phyloP scores from a whole-genome alignment of 2,888 invertebrate genomes.

The Drosophila algonquin region DNA sequence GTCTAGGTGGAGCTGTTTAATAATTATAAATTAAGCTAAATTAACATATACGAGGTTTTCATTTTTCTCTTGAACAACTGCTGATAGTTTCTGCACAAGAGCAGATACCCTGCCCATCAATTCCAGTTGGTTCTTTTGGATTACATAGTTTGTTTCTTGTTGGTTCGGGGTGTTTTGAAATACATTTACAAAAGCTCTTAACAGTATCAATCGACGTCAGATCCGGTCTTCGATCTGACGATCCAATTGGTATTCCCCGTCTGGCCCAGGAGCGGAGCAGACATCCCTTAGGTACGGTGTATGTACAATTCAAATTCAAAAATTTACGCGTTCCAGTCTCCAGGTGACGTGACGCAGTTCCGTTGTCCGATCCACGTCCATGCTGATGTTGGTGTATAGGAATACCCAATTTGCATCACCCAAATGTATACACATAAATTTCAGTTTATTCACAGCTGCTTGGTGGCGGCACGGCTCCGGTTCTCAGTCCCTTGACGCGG shows the following conservation, averaged over 20 bases:
- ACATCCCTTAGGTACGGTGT: slow-evolving; percentile 36
- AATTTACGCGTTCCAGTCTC: slow-evolving; percentile 24
- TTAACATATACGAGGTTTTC: slow-evolving; percentile 71
- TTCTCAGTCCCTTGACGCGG: slow-evolving; percentile 57
- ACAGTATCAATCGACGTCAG: slow-evolving; percentile 5
- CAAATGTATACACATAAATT: slow-evolving; percentile 34
- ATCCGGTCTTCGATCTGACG: slow-evolving; percentile 18
- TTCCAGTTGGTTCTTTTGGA: slow-evolving; percentile 31
- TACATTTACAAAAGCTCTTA: slow-evolving; percentile 49
- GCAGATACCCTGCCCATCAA: neutral
- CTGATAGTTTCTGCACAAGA: slow-evolving; percentile 13
- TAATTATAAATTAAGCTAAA: slow-evolving; percentile 65
- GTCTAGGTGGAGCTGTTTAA: slow-evolving; percentile 34
- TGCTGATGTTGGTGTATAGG: slow-evolving; percentile 5
- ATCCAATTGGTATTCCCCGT: slow-evolving; percentile 32
- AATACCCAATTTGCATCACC: slow-evolving; percentile 24
- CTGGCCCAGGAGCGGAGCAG: slow-evolving; percentile 4
- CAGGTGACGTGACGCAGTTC: neutral
- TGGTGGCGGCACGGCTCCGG: slow-evolving; percentile 38
- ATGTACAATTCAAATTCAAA: slow-evolving; percentile 33
- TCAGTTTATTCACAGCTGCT: slow-evolving; percentile 67
- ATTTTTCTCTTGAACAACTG: slow-evolving; percentile 42
- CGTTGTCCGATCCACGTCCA: neutral
- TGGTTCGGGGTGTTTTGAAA: slow-evolving; percentile 26
- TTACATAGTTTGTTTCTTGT: slow-evolving; percentile 25